Percentiles rank a stretch among this genome's conserved stretches.
phyloP scores from a whole-genome alignment of 2,113 vertebrate genomes.

The Casuarius casuarius region DNA sequence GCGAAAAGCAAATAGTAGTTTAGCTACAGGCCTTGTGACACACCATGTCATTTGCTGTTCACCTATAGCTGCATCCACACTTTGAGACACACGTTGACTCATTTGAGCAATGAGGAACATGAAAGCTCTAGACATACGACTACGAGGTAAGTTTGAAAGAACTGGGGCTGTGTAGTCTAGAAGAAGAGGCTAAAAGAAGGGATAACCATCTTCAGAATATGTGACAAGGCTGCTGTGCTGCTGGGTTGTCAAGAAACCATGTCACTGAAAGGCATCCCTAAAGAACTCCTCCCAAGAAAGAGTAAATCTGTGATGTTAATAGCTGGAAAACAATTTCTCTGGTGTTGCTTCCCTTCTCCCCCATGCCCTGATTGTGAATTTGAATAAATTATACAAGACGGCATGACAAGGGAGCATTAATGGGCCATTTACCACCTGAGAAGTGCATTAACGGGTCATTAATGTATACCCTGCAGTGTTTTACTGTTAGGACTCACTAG shows the following conservation, averaged over 20 bases:
- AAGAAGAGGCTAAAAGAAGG: neutral
- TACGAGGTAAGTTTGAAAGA: neutral
- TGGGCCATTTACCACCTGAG: slow-evolving; percentile 48
- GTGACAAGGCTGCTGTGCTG: neutral
- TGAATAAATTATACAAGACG: neutral
- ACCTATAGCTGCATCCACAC: neutral
- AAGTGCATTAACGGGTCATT: slow-evolving; percentile 56
- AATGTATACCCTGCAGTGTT: neutral
- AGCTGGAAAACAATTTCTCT: neutral
- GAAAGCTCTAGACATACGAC: neutral
- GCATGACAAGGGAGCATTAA: slow-evolving; percentile 31
- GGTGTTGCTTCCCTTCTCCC: neutral
- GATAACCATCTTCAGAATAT: neutral
- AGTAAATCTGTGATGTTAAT: neutral
- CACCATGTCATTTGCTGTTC: neutral
- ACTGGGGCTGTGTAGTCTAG: neutral
- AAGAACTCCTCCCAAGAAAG: neutral
- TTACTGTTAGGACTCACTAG: neutral
- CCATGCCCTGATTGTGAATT: neutral
- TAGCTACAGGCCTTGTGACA: neutral
- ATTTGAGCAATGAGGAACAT: slow-evolving; percentile 6
- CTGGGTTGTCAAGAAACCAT: neutral
- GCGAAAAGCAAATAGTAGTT: neutral
- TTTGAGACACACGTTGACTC: neutral
- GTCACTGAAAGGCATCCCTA: neutral